Evolutionary conservation across 2,797 vertebrate genomes (phyloP), one percentile per base, ranked within the genome.

Genomic region (Galaxias olidus): DNA sequence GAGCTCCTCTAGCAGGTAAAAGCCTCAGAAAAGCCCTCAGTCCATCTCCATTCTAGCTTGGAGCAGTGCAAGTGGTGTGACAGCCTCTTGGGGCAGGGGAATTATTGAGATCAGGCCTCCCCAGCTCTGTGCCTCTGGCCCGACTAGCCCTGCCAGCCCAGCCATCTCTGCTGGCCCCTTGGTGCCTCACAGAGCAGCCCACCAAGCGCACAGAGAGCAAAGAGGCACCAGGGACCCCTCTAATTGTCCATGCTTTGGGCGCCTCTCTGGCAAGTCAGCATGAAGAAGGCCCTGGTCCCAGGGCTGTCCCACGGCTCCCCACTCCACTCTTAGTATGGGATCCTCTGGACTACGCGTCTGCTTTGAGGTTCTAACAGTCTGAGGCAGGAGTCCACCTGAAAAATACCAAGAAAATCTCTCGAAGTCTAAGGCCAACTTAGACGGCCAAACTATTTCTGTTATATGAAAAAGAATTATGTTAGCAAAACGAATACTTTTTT

Each of bases 191-290:
- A 76, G 84, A 86, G 82, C 83, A 88, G 87, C 87, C 87, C 88
- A 91, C 86, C 84, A 90, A 88, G 88, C 87, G 81, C 83, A 88
- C 89, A 90, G 86, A 92, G 90, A 92, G 91, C 91, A 91, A 93
- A 91, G 90, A 92, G 90, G 84, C 91, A 90, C 90, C 86, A 85
- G 91, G 90, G 91, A 93, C 85, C 84, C 82, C 80, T 89, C 87
- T 93, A 93, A 92, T 92, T 92, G 90, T 91, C 86, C 84, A 88
- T 89, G 89, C 89, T 90, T 88, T 88, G 90, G 88, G 90, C 89
- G 62, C 85, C 88, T 90, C 88, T 88, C 82, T 83, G 89, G 86
- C 86, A 91, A 87, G 84, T 85, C 87, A 86, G 88, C 83, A 87
- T 91, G 87, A 92, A 89, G 84, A 85, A 79, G 81, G 87, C 84